These are phyloP conservation scores for Aphis craccivora DNA, from an alignment of 1,140 invertebrate genomes.

Conservation along the genomic window DNA sequence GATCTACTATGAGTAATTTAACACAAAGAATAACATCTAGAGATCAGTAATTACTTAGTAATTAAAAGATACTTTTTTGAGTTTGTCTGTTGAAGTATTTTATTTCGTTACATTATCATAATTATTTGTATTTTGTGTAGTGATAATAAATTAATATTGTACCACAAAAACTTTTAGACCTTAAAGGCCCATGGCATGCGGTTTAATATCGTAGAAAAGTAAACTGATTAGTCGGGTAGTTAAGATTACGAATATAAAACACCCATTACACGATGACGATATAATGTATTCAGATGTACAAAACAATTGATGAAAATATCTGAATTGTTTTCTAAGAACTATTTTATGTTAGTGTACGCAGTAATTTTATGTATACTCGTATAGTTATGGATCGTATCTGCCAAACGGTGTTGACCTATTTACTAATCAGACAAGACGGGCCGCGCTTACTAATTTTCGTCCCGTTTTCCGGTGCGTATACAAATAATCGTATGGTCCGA, in stretches of 20 bases:
- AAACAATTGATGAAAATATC: not conserved
- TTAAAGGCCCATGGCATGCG: not conserved
- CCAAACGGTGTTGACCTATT: constrained; percentile 8
- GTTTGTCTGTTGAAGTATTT: not conserved
- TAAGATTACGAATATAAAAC: not conserved
- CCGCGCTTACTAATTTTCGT: not conserved
- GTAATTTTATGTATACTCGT: not conserved
- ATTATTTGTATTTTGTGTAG: not conserved
- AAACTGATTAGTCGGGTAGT: not conserved
- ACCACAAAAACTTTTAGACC: not conserved
- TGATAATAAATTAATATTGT: not conserved
- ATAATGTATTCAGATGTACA: not conserved
- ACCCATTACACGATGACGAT: not conserved
- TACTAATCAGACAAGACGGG: not conserved
- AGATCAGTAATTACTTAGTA: not conserved
- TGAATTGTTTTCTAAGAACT: not conserved
- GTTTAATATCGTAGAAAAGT: not conserved
- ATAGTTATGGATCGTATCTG: not conserved
- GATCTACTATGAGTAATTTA: not conserved
- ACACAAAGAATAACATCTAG: not conserved
- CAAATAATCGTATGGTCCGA: not conserved
- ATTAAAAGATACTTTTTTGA: not conserved
- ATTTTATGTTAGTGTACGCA: not conserved
- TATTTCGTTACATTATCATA: not conserved
- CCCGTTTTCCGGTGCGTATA: not conserved